A percentile compares a stretch with the other conserved stretches of the same genome.
These are phyloP conservation scores for Rhinoptilus africanus DNA, from an alignment of 2,113 vertebrate species.

Conservation along the genomic window DNA sequence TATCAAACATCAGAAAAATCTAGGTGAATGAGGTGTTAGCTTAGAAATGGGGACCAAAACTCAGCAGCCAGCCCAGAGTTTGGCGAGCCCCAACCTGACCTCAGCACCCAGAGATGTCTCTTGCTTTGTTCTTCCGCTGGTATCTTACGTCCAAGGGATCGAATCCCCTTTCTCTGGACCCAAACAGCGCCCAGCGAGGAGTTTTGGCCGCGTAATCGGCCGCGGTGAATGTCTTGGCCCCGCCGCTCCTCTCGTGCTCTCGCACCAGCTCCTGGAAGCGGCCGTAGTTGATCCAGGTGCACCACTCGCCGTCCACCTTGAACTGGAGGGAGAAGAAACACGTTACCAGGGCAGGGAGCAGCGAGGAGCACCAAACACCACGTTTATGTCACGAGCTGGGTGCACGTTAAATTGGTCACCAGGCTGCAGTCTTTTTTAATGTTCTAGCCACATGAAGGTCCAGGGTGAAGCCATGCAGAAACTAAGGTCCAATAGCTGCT, in stretches of 20 bases:
- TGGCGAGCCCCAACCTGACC: fast-evolving
- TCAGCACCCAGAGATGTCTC: conserved; percentile 89
- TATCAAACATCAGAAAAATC: not conserved
- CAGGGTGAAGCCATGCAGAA: not conserved
- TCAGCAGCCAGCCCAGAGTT: not conserved
- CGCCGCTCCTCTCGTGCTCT: conserved; percentile 68
- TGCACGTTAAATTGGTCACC: not conserved
- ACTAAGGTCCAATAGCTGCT: not conserved
- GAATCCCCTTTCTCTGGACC: conserved; percentile 85
- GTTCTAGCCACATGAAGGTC: not conserved
- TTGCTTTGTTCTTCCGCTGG: conserved; percentile 84
- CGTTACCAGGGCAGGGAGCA: not conserved
- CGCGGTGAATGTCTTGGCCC: conserved; percentile 76
- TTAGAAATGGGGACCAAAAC: not conserved
- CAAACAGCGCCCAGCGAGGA: conserved; percentile 88
- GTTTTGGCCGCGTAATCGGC: conserved; percentile 86
- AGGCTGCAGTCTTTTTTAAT: not conserved
- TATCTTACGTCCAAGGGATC: conserved; percentile 85
- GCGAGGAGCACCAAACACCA: not conserved
- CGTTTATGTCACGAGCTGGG: fast-evolving
- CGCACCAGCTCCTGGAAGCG: conserved; percentile 85
- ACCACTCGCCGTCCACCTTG: conserved; percentile 85
- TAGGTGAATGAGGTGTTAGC: not conserved
- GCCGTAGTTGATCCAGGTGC: conserved; percentile 91
- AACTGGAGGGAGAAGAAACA: conserved; percentile 76